phyloP scores from a whole-genome alignment of 1,140 invertebrate species.

The Anastrepha obliqua region DNA sequence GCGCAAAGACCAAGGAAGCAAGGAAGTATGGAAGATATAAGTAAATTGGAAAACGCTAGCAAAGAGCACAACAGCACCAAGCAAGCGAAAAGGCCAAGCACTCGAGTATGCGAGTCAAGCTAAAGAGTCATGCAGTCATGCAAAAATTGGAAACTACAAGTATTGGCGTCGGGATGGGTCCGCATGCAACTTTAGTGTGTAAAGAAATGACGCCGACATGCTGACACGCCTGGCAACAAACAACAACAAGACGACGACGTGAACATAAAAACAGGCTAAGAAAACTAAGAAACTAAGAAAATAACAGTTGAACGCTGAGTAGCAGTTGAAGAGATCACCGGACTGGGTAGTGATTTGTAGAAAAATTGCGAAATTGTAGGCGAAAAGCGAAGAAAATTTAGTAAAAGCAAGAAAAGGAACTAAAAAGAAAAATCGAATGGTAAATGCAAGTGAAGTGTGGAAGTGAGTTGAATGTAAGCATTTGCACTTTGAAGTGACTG shows the following conservation, averaged over 20 bases:
- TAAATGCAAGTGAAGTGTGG: neutral
- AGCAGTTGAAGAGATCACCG: slow-evolving; percentile 15
- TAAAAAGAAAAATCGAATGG: neutral
- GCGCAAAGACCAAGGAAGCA: slow-evolving; percentile 6
- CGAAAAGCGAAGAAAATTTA: neutral
- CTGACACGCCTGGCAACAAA: slow-evolving; percentile 49
- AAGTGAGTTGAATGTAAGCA: neutral
- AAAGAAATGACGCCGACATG: slow-evolving; percentile 7
- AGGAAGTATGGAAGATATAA: neutral
- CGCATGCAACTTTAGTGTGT: neutral
- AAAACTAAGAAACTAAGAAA: slow-evolving; percentile 6
- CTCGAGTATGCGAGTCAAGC: neutral
- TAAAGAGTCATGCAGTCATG: slow-evolving; percentile 16
- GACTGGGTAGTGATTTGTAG: neutral
- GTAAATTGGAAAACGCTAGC: slow-evolving; percentile 8
- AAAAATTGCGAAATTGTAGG: slow-evolving; percentile 33
- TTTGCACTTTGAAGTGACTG: neutral
- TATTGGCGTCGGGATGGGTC: neutral
- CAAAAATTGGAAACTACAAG: neutral
- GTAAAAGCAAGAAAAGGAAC: neutral
- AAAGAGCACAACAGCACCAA: slow-evolving; percentile 7
- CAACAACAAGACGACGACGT: neutral
- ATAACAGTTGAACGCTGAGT: neutral
- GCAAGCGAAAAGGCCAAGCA: slow-evolving; percentile 21
- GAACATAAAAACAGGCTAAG: neutral